Evolutionary conservation across 2,888 invertebrate genomes (phyloP), one percentile per base, ranked within the genome.

Genomic region (Acronicta aceris): DNA sequence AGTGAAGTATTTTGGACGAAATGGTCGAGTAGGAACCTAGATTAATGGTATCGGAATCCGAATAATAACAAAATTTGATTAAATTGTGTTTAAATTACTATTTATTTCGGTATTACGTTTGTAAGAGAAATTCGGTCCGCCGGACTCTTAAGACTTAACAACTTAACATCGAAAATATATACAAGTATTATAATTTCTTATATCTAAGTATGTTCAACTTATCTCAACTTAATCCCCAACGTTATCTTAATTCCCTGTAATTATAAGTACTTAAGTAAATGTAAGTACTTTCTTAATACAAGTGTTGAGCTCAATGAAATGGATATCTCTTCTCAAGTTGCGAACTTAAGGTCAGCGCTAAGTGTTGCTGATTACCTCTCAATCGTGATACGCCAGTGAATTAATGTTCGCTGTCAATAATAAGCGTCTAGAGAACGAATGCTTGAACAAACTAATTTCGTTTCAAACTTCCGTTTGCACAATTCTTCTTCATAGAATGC

Each of bases 281-380:
- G 33, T 33, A 30, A 8, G 30, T 33, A 33, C 33, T 33, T 33
- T 33, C 33, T 12, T 33, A 33, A 33, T 5, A 33, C 4, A 33
- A 33, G 33, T 62, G 62, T 36, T 57, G 58, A 70, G 49, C 59
- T 38, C 5, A 27, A 40, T 54, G 55, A 27, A 49, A 71, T 53
- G 49, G 60, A 71, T 71, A 59, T 46, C 38, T 55, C 8, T 30
- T 46, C 51, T 41, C 54, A 55, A 47, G 36, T 40, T 7, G 7
- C 43, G 59, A 74, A 48, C 71, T 52, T 40, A 30, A 30, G 67
- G 63, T 71, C 56, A 21, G 40, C 7, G 2, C 33, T 62, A 70
- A 66, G 55, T 59, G 50, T 47, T 61, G 50, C 40, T 16, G 63
- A 74, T 63, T 60, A 50, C 48, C 33, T 53, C 21, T 46, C 66